Evolutionary conservation across 2,113 vertebrate genomes (phyloP).

Genomic region (Phyllostomus discolor): DNA sequence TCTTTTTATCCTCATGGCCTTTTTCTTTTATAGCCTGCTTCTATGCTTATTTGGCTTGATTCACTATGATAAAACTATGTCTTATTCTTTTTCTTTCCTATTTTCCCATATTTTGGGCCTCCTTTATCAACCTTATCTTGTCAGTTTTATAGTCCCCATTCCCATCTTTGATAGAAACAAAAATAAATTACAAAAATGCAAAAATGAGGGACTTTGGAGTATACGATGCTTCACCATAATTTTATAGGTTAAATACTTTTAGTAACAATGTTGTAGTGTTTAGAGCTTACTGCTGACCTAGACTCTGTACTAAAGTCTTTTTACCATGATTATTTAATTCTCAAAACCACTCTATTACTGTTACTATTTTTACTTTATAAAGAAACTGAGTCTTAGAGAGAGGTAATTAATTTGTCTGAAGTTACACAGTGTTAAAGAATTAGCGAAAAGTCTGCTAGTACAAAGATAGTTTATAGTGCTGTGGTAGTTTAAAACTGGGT

Average conservation of each 20-base stretch:
- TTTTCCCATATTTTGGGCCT: slow-evolving; percentile 4
- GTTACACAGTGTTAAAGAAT: background rate
- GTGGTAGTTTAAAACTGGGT: background rate
- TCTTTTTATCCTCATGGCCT: background rate
- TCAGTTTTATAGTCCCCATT: background rate
- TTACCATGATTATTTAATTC: background rate
- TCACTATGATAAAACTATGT: background rate
- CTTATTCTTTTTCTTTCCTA: background rate
- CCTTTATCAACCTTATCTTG: background rate
- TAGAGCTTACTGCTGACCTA: background rate
- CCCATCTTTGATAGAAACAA: background rate
- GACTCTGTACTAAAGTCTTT: background rate
- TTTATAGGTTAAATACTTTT: background rate
- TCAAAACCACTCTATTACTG: background rate
- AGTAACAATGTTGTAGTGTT: background rate
- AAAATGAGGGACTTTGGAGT: background rate
- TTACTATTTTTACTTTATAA: background rate
- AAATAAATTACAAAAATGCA: background rate
- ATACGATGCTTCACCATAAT: background rate
- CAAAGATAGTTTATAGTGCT: background rate
- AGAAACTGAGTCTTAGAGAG: background rate
- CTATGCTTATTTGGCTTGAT: background rate
- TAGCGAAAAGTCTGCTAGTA: background rate
- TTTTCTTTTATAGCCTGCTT: background rate
- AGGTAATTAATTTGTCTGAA: background rate